Percentiles rank a stretch among this genome's conserved stretches.
Conservation (phyloP, 1,140 invertebrate species). For the Pemphigus obesinymphae region DNA sequence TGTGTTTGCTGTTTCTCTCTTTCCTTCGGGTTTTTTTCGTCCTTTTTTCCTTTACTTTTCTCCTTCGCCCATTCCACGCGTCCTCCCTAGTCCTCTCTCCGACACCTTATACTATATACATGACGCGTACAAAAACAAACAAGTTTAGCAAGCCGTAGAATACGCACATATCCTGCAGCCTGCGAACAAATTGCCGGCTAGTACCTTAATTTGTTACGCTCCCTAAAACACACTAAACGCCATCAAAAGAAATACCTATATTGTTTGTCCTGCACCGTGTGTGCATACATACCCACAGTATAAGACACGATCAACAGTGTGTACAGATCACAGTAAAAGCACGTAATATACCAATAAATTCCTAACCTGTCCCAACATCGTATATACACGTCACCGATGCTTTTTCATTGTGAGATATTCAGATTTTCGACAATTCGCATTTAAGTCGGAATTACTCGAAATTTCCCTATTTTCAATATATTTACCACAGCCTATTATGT, state of each 20-base stretch:
- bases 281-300: neutral
- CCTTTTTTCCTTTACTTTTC: neutral
- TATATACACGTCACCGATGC: too few relatives aligned
- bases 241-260: neutral
- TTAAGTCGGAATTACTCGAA: too few relatives aligned
- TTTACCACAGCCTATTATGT: too few relatives aligned
- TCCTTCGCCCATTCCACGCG: neutral
- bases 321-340: neutral
- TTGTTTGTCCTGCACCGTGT: neutral
- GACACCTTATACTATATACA: neutral
- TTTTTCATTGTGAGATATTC: too few relatives aligned
- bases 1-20: neutral
- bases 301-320: neutral
- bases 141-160: constrained; percentile 14
- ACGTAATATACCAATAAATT: neutral
- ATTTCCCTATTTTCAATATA: too few relatives aligned
- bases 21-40: neutral
- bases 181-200: neutral
- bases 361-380: neutral
- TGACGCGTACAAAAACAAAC: constrained; percentile 11
- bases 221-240: neutral
- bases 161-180: neutral
- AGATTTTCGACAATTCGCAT: too few relatives aligned
- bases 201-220: neutral
- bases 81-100: neutral